Percentiles rank a stretch among this genome's conserved stretches.
phyloP scores from a whole-genome alignment of 2,888 invertebrate genomes.

The Amblyjoppa fuscipennis region DNA sequence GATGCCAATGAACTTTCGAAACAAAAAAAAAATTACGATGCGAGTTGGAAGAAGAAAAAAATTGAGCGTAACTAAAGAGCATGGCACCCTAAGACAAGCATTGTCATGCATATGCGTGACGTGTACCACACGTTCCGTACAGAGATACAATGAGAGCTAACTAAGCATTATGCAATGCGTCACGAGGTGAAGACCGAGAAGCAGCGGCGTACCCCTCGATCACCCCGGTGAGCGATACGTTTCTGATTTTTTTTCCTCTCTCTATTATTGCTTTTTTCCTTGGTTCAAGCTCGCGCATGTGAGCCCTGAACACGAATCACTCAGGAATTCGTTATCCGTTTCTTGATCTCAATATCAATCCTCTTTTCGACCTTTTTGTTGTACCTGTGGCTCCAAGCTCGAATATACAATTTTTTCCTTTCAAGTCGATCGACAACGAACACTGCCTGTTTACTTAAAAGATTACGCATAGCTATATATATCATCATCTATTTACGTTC shows the following conservation, averaged over 20 bases:
- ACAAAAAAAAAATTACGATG: slow-evolving; percentile 22
- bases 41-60: slow-evolving; percentile 55
- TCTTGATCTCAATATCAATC: slow-evolving; percentile 64
- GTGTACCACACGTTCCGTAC: slow-evolving; percentile 71
- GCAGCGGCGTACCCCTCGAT: slow-evolving; percentile 46
- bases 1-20: slow-evolving; percentile 5
- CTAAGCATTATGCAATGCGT: slow-evolving; percentile 80
- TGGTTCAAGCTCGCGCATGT: slow-evolving; percentile 28
- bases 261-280: slow-evolving; percentile 15
- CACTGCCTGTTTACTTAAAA: slow-evolving; percentile 54
- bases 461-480: slow-evolving; percentile 26
- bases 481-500: slow-evolving; percentile 16
- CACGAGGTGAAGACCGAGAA: slow-evolving; percentile 49
- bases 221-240: slow-evolving; percentile 56
- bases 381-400: slow-evolving; percentile 11
- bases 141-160: slow-evolving; percentile 81
- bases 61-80: slow-evolving; percentile 77
- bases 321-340: slow-evolving; percentile 58
- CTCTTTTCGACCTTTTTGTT: slow-evolving; percentile 15
- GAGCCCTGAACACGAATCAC: slow-evolving; percentile 2
- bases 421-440: slow-evolving; percentile 31
- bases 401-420: slow-evolving; percentile 15
- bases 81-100: slow-evolving; percentile 75
- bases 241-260: slow-evolving; percentile 61
- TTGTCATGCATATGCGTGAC: slow-evolving; percentile 79